Percentiles rank a stretch among this genome's conserved stretches.
Evolutionary conservation across 2,888 invertebrate species (phyloP).

Genomic region (Monochamus alternatus): DNA sequence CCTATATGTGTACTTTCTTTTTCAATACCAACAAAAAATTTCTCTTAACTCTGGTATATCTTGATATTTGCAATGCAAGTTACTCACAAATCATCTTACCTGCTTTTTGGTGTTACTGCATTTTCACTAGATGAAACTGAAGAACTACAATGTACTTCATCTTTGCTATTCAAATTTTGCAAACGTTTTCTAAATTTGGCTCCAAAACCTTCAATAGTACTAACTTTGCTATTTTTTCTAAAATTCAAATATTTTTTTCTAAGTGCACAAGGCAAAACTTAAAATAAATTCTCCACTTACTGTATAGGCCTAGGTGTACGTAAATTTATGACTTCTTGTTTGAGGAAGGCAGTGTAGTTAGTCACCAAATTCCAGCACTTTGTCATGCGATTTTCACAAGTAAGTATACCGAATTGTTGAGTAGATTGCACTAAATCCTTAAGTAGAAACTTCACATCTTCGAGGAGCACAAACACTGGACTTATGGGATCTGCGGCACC

Average conservation of each 20-base stretch:
- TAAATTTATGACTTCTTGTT: conserved; percentile 41
- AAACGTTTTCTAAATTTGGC: background rate
- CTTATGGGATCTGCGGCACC: conserved; percentile 53
- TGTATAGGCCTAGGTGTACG: background rate
- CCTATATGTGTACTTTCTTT: no score
- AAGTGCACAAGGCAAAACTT: background rate
- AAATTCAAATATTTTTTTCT: background rate
- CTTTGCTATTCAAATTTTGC: background rate
- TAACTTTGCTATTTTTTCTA: background rate
- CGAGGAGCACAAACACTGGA: conserved; percentile 55
- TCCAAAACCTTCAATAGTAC: no score
- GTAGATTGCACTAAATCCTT: conserved; percentile 51
- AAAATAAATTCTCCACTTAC: conserved; percentile 4
- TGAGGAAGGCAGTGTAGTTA: conserved; percentile 55
- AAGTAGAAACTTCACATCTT: conserved; percentile 53
- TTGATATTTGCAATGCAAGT: no score
- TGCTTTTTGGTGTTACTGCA: background rate
- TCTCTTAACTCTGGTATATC: no score
- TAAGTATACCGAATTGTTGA: conserved; percentile 53
- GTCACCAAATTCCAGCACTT: conserved; percentile 58
- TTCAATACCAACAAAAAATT: no score
- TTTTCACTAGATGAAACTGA: conserved; percentile 1
- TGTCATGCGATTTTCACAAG: conserved; percentile 55
- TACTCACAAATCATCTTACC: background rate
- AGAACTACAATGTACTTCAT: background rate